Evolutionary conservation across 2,888 invertebrate species (phyloP), one percentile per base, ranked within the genome.

Genomic region (Zaprionus lineosus): DNA sequence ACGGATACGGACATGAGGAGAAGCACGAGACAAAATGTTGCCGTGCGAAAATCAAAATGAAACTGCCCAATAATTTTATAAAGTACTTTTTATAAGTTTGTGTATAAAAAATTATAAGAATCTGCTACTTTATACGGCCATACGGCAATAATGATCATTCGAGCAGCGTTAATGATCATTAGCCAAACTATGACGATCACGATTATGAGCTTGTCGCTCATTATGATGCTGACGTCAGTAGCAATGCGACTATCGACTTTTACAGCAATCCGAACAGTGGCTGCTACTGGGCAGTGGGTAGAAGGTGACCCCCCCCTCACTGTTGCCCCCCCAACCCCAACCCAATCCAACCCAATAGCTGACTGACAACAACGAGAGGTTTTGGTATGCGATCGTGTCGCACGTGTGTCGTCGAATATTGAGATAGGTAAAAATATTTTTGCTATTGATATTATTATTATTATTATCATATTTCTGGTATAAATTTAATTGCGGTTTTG

Each of bases 401-500:
- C 58, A 58, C 58, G 55, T 58, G 58, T 28, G 15, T 12, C 15
- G 19, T n/a, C n/a, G 19, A 1, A 36, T n/a, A 31, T 33, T 46
- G 46, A 37, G 53, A 19, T 24, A 15, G 31, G 18, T n/a, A 24
- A 24, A 24, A 24, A 5, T 5, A 19, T 24, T 3, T 28, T 19
- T 7, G 14, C 15, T 55, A 47, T 33, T 46, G 40, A 47, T 51
- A 41, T 47, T 56, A 14, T 44, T 21, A 40, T 19, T 19, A 19
- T 19, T 19, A n/a, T n/a, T n/a, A n/a, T n/a, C n/a, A n/a, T n/a
- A n/a, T 65, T 53, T 52, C 52, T 64, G 59, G 43, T 46, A 65
- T n/a, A n/a, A n/a, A n/a, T 64, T 59, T 46, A 53, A 65, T 64
- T 64, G 64, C 48, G 52, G 58, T 26, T 57, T 26, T 31, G n/a